Evolutionary conservation across 2,113 vertebrate species (phyloP).

Genomic region (Lynx canadensis): DNA sequence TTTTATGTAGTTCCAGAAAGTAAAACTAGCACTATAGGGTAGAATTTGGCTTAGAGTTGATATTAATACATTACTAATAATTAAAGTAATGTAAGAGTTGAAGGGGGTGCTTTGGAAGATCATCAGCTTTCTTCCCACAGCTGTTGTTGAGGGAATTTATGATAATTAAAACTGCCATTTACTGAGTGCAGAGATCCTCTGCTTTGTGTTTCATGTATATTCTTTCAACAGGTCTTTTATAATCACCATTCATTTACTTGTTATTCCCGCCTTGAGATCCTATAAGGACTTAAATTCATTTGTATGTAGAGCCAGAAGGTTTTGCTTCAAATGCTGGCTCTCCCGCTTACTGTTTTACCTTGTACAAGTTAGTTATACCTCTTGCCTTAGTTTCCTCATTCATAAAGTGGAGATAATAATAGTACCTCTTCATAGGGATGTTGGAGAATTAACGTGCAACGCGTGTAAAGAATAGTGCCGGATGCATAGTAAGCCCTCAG

Average conservation of each 20-base stretch:
- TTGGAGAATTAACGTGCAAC: background rate
- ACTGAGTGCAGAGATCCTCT: background rate
- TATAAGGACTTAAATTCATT: background rate
- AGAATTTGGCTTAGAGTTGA: slow-evolving; percentile 5
- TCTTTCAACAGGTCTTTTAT: background rate
- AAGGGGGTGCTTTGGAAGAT: background rate
- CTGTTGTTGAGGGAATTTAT: slow-evolving; percentile 2
- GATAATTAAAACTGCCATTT: slow-evolving; percentile 31
- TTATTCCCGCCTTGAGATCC: background rate
- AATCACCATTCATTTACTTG: background rate
- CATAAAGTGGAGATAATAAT: background rate
- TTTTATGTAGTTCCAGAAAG: background rate
- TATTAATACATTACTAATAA: background rate
- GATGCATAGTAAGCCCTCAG: background rate
- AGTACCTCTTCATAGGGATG: background rate
- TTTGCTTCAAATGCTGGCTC: background rate
- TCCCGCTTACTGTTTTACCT: background rate
- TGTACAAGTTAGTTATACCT: background rate
- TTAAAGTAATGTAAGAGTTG: background rate
- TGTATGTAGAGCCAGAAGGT: background rate
- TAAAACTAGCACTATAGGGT: background rate
- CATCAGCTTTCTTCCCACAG: background rate
- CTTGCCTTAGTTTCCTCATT: background rate
- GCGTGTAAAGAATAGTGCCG: background rate
- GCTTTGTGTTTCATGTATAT: background rate